These are phyloP conservation scores for Piaya cayana DNA, from an alignment of 2,113 vertebrate genomes.

Conservation along the genomic window DNA sequence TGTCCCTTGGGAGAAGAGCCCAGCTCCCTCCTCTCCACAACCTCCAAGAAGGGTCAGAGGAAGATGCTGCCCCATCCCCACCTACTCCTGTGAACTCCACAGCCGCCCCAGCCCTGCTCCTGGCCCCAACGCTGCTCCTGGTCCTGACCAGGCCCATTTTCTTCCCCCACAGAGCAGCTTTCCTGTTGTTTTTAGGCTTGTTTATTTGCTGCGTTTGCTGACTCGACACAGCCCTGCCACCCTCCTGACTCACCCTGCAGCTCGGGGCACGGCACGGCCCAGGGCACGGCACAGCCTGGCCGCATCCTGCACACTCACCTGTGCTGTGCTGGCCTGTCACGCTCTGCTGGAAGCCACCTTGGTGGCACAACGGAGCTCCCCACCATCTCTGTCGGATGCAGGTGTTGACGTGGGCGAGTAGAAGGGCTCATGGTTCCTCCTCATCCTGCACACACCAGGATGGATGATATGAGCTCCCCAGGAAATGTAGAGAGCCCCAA, in stretches of 20 bases:
- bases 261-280: neutral
- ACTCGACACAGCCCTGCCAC: conserved; percentile 1
- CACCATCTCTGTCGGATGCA: neutral
- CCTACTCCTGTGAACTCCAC: accelerated
- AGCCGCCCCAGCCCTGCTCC: neutral
- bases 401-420: accelerated
- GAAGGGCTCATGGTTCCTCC: neutral
- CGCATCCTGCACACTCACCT: neutral
- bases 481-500: neutral
- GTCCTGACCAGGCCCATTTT: neutral
- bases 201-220: conserved; percentile 42
- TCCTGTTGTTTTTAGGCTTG: conserved; percentile 22
- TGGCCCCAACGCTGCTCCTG: accelerated
- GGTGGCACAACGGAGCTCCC: accelerated
- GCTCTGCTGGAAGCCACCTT: neutral
- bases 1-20: too few species aligned
- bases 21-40: too few species aligned
- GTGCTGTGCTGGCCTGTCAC: accelerated
- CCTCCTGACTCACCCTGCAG: conserved; percentile 53
- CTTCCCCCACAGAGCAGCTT: neutral
- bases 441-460: accelerated
- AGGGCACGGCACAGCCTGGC: neutral
- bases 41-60: neutral
- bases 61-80: neutral
- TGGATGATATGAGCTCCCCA: accelerated